Percentiles rank a stretch among this genome's conserved stretches.
Evolutionary conservation across 2,113 vertebrate species (phyloP).

Genomic region (Hypanus sabinus): DNA sequence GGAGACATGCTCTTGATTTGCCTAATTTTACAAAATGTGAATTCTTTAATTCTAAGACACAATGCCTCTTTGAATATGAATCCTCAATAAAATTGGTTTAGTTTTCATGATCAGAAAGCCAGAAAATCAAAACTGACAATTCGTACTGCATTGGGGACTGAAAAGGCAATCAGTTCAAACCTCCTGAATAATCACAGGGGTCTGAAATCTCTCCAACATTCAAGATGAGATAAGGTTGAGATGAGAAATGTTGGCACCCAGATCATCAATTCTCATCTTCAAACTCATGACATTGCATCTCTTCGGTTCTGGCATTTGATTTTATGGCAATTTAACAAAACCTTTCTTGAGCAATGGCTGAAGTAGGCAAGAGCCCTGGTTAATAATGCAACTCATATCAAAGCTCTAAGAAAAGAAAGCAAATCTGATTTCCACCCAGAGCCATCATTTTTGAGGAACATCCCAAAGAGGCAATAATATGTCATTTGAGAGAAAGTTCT

Average conservation of each 20-base stretch:
- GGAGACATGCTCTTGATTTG: not conserved
- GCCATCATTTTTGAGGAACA: no score
- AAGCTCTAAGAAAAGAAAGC: no score
- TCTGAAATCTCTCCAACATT: not conserved
- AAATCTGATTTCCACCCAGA: no score
- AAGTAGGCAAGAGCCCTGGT: not conserved
- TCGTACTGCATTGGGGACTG: not conserved
- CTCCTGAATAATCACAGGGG: not conserved
- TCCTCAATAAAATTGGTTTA: not conserved
- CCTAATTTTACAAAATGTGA: not conserved
- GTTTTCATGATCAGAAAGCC: not conserved
- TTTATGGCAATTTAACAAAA: not conserved
- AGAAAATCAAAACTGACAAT: not conserved
- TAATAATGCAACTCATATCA: not conserved
- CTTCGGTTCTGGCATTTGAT: not conserved
- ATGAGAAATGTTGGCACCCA: not conserved
- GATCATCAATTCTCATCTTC: not conserved
- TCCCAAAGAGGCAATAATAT: no score
- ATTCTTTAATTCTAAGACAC: not conserved
- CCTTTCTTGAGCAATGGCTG: not conserved
- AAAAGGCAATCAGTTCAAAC: not conserved
- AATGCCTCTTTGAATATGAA: not conserved
- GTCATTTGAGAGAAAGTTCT: no score
- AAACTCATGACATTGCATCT: not conserved
- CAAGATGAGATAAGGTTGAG: not conserved